Conservation (phyloP, 2,888 invertebrate species). For the Didymodactylos carnosus region DNA sequence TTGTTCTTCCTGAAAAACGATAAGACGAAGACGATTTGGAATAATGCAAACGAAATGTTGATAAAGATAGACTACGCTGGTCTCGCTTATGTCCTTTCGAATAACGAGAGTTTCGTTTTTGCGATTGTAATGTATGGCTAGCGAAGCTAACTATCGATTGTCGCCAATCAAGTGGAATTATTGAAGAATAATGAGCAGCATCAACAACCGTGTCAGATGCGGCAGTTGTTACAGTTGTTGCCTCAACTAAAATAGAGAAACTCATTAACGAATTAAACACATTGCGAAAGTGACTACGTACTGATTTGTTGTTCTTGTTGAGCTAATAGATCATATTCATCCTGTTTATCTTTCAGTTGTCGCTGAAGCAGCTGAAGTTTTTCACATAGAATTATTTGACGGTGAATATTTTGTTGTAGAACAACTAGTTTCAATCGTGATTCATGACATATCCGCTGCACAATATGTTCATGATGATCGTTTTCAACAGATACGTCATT, state of each 20-base stretch:
- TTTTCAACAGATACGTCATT: neutral
- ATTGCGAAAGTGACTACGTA: too few relatives aligned
- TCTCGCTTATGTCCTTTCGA: too few relatives aligned
- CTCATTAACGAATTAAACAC: too few relatives aligned
- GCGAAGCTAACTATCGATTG: neutral
- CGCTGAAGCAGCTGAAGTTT: neutral
- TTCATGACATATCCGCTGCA: neutral
- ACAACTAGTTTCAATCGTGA: neutral
- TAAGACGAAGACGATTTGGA: neutral
- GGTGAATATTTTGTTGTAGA: neutral
- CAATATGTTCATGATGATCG: neutral
- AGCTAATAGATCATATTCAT: neutral
- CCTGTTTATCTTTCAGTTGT: neutral
- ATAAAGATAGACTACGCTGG: neutral
- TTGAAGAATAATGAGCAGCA: too few relatives aligned
- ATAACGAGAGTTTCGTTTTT: too few relatives aligned
- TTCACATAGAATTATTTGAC: neutral
- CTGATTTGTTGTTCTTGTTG: too few relatives aligned
- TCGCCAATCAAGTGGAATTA: constrained; percentile 1
- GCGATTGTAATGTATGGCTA: too few relatives aligned
- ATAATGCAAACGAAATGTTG: neutral
- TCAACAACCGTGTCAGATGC: too few relatives aligned
- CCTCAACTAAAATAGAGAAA: too few relatives aligned
- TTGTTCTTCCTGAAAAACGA: too few relatives aligned
- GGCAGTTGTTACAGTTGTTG: too few relatives aligned